Base-by-base conservation (phyloP, 2,797 vertebrate species). In the Mallotus villosus region DNA sequence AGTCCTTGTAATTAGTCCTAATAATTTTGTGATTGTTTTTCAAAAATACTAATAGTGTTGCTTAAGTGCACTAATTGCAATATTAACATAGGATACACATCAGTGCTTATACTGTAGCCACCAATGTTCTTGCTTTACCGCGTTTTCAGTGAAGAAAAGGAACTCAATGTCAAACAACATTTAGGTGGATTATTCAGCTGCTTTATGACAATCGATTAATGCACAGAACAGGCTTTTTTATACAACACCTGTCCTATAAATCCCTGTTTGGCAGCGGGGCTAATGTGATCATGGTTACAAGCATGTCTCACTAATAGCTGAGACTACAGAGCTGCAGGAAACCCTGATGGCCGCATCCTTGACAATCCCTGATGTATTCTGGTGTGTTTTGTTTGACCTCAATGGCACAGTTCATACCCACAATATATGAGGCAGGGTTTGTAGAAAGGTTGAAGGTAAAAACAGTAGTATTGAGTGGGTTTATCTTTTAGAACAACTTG, bases 271-370 rank as follows among this genome's bases (percentile, higher is more conserved):
- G 87, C 90, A 88, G 77, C 80, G 68, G 83, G 89, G 90, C 89
- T 94, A 93, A 93, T 92, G 89, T 80, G 85, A 88, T 88, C 84
- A 86, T 77, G 84, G 84, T 74, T 90, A 87, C 90, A 87, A 86
- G 87, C 81, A 81, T 91, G 91, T 91, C 73, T 82, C 79, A 72
- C 85, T 93, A 92, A 94, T 92, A 85, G 84, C 82, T 84, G 82
- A 80, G 81, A 87, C 79, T 83, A 82, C 74, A 70, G 86, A 88
- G 84, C 5, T 55, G 17, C 2, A 55, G 51, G 4, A 17, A 5
- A 5, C 51, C 51, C 51, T 55, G 51, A 55, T n/a, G 51, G 16
- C 51, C 17, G 16, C 51, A 55, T 17, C 51, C 51, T n/a, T 17
- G 51, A 55, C 4, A 55, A 55, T n/a, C 51, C 51, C 51, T n/a